phyloP scores from a whole-genome alignment of 2,797 vertebrate genomes.

The Crocidura indochinensis region DNA sequence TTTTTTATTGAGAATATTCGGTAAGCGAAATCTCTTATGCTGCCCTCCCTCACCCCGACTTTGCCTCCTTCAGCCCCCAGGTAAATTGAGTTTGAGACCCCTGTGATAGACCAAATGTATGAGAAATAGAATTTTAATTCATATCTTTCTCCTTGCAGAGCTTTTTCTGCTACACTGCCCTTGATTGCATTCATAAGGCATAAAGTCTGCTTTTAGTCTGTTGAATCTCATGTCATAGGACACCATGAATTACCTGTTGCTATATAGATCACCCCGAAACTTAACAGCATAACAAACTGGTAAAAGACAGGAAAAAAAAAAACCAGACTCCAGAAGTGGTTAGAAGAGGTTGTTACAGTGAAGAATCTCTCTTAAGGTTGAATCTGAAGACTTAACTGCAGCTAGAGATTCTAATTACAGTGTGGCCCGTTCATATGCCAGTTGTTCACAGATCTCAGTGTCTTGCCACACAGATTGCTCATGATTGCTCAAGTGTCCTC shows the following conservation, averaged over 20 bases:
- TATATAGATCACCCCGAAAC: background rate
- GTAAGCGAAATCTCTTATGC: too few species aligned
- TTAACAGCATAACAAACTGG: background rate
- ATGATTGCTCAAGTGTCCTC: background rate
- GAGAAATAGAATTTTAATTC: background rate
- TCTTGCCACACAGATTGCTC: background rate
- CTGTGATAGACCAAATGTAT: background rate
- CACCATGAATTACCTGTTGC: background rate
- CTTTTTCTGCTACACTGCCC: background rate
- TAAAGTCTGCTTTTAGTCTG: background rate
- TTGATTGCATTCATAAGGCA: background rate
- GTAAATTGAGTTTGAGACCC: too few species aligned
- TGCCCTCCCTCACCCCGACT: too few species aligned
- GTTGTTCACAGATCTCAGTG: slow-evolving; percentile 16
- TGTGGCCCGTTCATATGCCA: background rate
- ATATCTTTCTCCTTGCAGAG: slow-evolving; percentile 9
- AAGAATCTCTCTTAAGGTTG: background rate
- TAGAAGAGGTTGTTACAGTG: slow-evolving; percentile 24
- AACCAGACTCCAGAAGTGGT: background rate
- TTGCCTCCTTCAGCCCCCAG: too few species aligned
- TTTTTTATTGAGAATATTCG: too few species aligned
- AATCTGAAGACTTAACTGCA: background rate
- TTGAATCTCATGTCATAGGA: slow-evolving; percentile 21
- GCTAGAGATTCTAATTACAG: background rate
- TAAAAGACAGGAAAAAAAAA: background rate